Percentiles rank a stretch among this genome's conserved stretches.
Evolutionary conservation across 2,797 vertebrate genomes (phyloP).

Genomic region (Paedocypris micromegethes): DNA sequence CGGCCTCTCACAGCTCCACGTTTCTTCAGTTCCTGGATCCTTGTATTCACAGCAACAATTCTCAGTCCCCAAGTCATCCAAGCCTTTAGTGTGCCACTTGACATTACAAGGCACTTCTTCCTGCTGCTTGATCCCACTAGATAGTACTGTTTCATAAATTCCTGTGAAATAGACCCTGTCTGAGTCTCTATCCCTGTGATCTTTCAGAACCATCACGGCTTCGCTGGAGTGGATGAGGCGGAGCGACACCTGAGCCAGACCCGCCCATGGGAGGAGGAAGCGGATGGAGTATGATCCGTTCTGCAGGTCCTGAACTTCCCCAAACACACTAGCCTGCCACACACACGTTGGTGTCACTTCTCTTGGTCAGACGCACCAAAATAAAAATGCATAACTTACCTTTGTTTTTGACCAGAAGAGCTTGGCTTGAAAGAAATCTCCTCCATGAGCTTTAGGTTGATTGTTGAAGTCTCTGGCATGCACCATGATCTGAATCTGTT

Average conservation of each 20-base stretch:
- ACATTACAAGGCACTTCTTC: slow-evolving; percentile 72
- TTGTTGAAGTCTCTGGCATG: slow-evolving; percentile 62
- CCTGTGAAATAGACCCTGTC: slow-evolving; percentile 77
- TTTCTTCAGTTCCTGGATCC: slow-evolving; percentile 69
- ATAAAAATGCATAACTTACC: not conserved
- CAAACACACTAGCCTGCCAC: slow-evolving; percentile 32
- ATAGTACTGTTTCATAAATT: slow-evolving; percentile 63
- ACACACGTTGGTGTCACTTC: not conserved
- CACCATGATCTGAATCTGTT: slow-evolving; percentile 7
- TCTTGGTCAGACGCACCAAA: too few relatives aligned
- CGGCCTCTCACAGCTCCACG: slow-evolving; percentile 76
- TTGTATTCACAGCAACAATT: slow-evolving; percentile 73
- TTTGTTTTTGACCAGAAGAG: slow-evolving; percentile 57
- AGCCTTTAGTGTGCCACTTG: slow-evolving; percentile 26
- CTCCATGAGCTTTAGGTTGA: slow-evolving; percentile 70
- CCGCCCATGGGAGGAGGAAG: slow-evolving; percentile 75
- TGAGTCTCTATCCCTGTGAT: slow-evolving; percentile 66
- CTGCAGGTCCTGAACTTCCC: slow-evolving; percentile 15
- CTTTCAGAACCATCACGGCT: slow-evolving; percentile 67
- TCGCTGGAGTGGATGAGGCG: slow-evolving; percentile 75
- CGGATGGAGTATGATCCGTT: slow-evolving; percentile 68
- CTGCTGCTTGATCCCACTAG: slow-evolving; percentile 32
- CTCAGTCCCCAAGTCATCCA: slow-evolving; percentile 57
- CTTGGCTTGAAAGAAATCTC: slow-evolving; percentile 72
- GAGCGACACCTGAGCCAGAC: slow-evolving; percentile 67